Base-by-base conservation (phyloP, 2,888 invertebrate species). In the Terebella lapidaria region DNA sequence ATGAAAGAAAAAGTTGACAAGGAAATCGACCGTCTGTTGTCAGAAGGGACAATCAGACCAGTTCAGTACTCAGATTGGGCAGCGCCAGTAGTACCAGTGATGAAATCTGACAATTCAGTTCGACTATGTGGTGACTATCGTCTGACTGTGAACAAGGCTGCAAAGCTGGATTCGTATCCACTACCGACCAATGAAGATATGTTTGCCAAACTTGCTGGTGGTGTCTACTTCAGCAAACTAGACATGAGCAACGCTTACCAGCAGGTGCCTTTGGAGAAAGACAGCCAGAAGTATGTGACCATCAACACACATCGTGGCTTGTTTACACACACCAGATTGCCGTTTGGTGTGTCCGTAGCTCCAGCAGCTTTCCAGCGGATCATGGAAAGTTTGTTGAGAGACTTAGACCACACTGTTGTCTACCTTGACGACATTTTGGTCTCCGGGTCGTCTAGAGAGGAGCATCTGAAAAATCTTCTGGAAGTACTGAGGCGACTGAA, bases 21-120 rank as follows among this genome's bases (percentile, higher is more conserved):
- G 18, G 46, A 47, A 52, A 51, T 60, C 29, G 61, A 58, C 20
- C 55, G 5, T 5, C 35, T 5, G 35, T 10, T 20, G 18, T 1
- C 26, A 5, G 20, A 28, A 28, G 61, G 51, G 27, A 49, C 35
- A 22, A 28, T 61, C n/a, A 45, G 54, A 51, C 59, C 58, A 26
- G 57, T 64, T 10, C 22, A 55, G 15, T 27, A n/a, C 24, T 57
- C 56, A 26, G 64, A 61, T 3, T 69, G 60, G 63, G 65, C 62
- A 15, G 53, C 65, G 1, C 67, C 67, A 5, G 56, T 67, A 24
- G 61, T 69, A 1, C 67, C 65, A 1, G 53, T 63, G 5, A 5
- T 56, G 22, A 67, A 67, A 53, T 42, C 55, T 1, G 28, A 60
- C 25, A 49, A 59, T 24, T 52, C 22, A 5, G 46, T 63, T 4